Evolutionary conservation across 2,113 vertebrate species (phyloP), one percentile per base, ranked within the genome.

Genomic region (Epinephelus cyanopodus): DNA sequence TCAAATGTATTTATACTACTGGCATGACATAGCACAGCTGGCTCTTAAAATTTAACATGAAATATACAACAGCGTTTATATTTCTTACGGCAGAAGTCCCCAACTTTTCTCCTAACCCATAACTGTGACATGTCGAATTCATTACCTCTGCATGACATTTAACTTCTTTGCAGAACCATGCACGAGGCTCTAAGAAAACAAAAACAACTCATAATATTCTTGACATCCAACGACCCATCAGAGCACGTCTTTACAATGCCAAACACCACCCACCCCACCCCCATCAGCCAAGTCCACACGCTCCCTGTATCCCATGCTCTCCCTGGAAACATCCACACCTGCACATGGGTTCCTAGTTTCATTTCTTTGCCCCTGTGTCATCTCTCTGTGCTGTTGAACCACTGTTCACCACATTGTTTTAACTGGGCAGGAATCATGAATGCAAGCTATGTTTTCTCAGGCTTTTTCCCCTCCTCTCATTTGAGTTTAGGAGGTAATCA

Each of bases 301-400:
- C 85, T 84, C 80, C 56, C 67, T 42, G 66, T 73, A 78, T 82
- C 90, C 92, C 90, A 87, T 90, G 83, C 88, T 91, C 71, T 67
- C 82, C 68, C 89, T 74, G 92, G 95, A 95, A 95, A 96, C 95
- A 96, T 95, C 93, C 92, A 77, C 84, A 81, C 83, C 87, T 93
- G 94, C 92, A 92, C 91, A 89, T 52, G 57, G 91, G 90, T 92
- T 94, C 88, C 91, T 77, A 84, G 85, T 87, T 62, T 62, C 81
- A 58, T 76, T 33, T 74, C 74, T 66, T 7, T n/a, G 57, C 47
- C 15, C 11, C 48, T 18, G 5, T 54, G 8, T 82, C 39, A n/a
- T 80, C 17, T 72, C 67, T 73, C 56, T 1, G 21, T 25, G 17
- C 89, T 95, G 87, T 89, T 93, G 93, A 92, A 77, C 92, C 91